Base-by-base conservation (phyloP, 2,888 invertebrate genomes). In the Drosophila neonasuta region DNA sequence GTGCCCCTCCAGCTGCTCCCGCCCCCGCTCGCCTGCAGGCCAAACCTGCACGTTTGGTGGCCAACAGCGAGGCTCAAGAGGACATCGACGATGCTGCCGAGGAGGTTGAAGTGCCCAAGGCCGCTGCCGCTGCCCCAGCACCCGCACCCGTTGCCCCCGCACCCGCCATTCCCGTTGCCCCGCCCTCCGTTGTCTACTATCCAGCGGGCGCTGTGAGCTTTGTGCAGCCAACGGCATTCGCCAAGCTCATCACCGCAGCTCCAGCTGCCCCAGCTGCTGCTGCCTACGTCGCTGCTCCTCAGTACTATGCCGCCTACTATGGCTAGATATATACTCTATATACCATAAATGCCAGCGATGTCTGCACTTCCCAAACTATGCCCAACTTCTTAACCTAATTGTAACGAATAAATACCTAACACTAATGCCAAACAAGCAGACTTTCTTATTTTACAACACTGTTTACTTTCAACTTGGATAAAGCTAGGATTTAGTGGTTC, bases 201-300 rank as follows among this genome's bases (percentile, higher is more conserved):
- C 88, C 88, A 3, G 88, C 89, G 1, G 77, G 77, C 44, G 86
- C 89, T 9, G 79, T 88, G 0, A 67, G 83, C 49, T 88, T 87
- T 45, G 86, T 88, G 17, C 88, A 86, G 39, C 88, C 88, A 1
- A 57, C 78, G 1, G 49, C 79, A 2, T 74, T 59, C n/a, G 68
- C 80, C 55, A 83, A 77, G 39, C 34, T 76, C 10, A 67, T 82
- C n/a, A 20, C 70, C 0, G 67, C 70, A 0, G 68, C 79, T 1
- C 39, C 55, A 3, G 29, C 44, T 1, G 48, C 48, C 36, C 44
- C 68, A 4, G 8, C 54, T 2, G 60, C 69, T 1, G 69, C 71
- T n/a, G 71, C 78, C 54, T 77, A 74, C 34, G 66, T 66, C 8
- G 65, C 78, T 49, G 44, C 71, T 13, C 67, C 83, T 5, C 83